Conservation (phyloP, 2,797 vertebrate genomes). For the Molossus molossus region DNA sequence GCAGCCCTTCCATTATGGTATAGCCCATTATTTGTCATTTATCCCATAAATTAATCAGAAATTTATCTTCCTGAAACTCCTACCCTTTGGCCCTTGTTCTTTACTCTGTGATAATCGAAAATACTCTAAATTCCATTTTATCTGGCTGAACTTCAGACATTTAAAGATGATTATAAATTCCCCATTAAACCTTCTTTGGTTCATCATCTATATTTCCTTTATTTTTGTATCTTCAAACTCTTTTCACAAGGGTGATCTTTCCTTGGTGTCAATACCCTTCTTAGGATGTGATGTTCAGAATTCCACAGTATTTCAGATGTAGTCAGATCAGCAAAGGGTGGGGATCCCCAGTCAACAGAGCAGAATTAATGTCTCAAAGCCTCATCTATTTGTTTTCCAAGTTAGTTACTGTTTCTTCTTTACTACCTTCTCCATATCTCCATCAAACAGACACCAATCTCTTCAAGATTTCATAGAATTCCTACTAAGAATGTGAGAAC, state of each 20-base stretch:
- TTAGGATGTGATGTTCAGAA: background rate
- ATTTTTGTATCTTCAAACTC: conserved; percentile 18
- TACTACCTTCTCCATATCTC: background rate
- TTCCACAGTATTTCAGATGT: background rate
- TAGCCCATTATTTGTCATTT: background rate
- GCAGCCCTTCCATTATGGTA: background rate
- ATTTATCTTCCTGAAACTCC: background rate
- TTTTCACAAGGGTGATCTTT: background rate
- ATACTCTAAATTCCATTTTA: conserved; percentile 8
- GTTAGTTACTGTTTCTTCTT: background rate
- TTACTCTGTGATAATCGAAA: background rate
- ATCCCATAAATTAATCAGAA: background rate
- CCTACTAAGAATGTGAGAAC: background rate
- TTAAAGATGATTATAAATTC: conserved; percentile 25
- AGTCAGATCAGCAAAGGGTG: background rate
- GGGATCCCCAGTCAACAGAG: background rate
- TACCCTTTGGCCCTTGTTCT: background rate
- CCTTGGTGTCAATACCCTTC: background rate
- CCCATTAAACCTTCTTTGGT: background rate
- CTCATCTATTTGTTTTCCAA: background rate
- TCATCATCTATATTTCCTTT: conserved; percentile 16
- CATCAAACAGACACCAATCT: background rate
- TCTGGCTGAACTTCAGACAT: background rate
- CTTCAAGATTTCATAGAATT: background rate
- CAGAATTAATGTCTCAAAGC: background rate